These are phyloP conservation scores for Hermatobates lingyangjiaoensis DNA, from an alignment of 1,140 invertebrate genomes.

Conservation along the genomic window DNA sequence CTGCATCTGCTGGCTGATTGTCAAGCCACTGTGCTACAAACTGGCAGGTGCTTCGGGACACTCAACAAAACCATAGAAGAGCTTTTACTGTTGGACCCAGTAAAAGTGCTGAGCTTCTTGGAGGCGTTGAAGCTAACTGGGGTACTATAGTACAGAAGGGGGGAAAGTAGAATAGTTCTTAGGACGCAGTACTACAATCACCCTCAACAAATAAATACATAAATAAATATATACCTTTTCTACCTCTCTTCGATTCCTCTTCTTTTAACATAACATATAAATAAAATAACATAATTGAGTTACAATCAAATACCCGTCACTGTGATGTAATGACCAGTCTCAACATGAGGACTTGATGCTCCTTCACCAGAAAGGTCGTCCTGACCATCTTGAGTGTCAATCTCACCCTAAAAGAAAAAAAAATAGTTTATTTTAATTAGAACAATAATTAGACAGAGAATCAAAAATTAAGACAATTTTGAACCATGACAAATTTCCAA, in stretches of 20 bases:
- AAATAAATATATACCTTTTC: neutral
- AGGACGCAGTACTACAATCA: too few species aligned
- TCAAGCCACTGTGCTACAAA: too few species aligned
- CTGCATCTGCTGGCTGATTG: too few species aligned
- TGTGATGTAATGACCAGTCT: slow-evolving; percentile 16
- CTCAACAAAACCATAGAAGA: too few species aligned
- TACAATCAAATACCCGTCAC: slow-evolving; percentile 11
- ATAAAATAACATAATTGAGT: neutral
- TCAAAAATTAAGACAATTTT: neutral
- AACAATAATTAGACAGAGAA: neutral
- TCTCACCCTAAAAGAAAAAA: neutral
- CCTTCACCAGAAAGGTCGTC: too few species aligned
- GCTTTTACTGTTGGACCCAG: too few species aligned
- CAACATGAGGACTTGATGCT: slow-evolving; percentile 2
- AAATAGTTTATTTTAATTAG: neutral
- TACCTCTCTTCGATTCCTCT: neutral
- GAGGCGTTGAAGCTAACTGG: too few species aligned
- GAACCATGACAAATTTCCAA: slow-evolving; percentile 16
- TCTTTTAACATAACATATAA: neutral
- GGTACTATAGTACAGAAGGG: too few species aligned
- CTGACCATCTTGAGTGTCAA: neutral
- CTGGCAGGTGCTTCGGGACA: too few species aligned
- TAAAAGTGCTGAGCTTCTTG: too few species aligned
- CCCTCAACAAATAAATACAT: too few species aligned
- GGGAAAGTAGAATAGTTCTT: too few species aligned